These are phyloP conservation scores for Exocentrus adspersus DNA, from an alignment of 2,888 invertebrate genomes.

Conservation along the genomic window DNA sequence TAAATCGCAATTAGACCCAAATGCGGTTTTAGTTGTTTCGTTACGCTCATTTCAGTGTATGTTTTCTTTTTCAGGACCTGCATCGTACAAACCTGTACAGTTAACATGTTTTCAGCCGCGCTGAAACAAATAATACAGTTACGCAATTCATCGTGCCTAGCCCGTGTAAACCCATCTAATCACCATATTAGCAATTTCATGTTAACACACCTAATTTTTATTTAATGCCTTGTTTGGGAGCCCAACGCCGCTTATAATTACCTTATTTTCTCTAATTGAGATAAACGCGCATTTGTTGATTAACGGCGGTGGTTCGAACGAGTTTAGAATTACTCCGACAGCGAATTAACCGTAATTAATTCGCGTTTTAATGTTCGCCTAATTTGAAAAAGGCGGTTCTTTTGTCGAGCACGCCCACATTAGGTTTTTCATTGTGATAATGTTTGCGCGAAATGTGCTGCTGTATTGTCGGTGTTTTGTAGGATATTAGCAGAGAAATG, in stretches of 20 bases:
- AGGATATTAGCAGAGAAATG: neutral
- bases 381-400: neutral
- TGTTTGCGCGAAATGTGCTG: neutral
- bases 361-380: neutral
- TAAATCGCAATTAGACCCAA: too few relatives aligned
- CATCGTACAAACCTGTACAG: too few relatives aligned
- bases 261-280: conserved; percentile 9
- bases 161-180: neutral
- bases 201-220: neutral
- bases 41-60: too few relatives aligned
- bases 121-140: neutral
- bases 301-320: neutral
- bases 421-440: neutral
- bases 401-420: neutral
- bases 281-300: neutral
- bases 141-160: neutral
- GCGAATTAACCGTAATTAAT: neutral
- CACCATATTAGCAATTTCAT: neutral
- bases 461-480: neutral
- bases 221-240: neutral
- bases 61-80: too few relatives aligned
- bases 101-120: neutral
- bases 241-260: neutral
- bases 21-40: too few relatives aligned
- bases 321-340: neutral